These are phyloP conservation scores for Holothuria scabra DNA, from an alignment of 53 echinoderm and acorn worm genomes.

Conservation along the genomic window DNA sequence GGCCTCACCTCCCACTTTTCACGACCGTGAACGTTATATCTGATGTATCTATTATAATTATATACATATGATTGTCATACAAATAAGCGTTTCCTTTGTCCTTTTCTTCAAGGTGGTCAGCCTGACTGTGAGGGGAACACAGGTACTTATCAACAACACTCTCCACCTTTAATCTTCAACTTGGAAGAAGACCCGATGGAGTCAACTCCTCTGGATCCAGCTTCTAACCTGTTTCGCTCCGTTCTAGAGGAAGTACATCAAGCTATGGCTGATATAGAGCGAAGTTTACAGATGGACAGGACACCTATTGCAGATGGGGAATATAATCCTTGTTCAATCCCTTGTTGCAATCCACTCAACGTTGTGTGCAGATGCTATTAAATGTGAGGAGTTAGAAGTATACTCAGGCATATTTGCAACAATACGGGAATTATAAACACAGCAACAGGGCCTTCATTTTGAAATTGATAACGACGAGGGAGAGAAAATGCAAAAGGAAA, in stretches of 20 bases:
- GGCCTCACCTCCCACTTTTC: no score
- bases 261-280: slow-evolving; percentile 19
- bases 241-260: slow-evolving; percentile 27
- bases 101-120: slow-evolving; percentile 40
- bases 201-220: slow-evolving; percentile 38
- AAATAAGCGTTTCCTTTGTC: no score
- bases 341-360: slow-evolving; percentile 67
- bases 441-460: no score
- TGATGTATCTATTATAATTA: no score
- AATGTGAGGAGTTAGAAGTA: no score
- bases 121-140: slow-evolving; percentile 48
- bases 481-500: no score
- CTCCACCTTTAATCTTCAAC: slow-evolving; percentile 74
- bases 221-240: not conserved
- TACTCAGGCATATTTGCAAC: no score
- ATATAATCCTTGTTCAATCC: not conserved
- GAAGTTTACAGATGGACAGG: slow-evolving; percentile 53
- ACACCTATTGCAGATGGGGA: slow-evolving; percentile 59
- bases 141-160: slow-evolving; percentile 40
- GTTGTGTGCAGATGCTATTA: slow-evolving; percentile 59
- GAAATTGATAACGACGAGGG: no score
- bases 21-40: no score
- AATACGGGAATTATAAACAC: no score
- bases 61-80: no score
- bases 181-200: slow-evolving; percentile 53